phyloP scores from a whole-genome alignment of 2,113 vertebrate species.

The Chaetura pelagica region DNA sequence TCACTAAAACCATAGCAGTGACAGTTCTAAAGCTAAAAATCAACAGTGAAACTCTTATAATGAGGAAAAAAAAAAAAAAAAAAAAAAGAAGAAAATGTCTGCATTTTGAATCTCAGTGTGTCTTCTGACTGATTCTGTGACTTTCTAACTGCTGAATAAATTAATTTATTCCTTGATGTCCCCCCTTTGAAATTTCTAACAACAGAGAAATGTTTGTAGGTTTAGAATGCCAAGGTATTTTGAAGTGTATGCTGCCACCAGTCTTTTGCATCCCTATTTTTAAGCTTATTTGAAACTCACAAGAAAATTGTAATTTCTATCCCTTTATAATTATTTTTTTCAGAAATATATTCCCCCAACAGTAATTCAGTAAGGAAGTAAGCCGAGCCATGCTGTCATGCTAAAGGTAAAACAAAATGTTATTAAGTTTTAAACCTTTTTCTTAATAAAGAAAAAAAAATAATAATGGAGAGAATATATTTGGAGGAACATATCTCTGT shows the following conservation, averaged over 20 bases:
- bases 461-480: not conserved
- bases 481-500: not conserved
- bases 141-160: not conserved
- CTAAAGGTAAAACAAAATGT: not conserved
- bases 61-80: not conserved
- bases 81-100: no score
- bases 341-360: not conserved
- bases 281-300: not conserved
- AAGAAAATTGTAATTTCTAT: not conserved
- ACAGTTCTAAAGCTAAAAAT: not conserved
- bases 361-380: not conserved
- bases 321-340: not conserved
- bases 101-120: not conserved
- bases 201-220: not conserved
- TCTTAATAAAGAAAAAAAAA: not conserved
- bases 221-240: not conserved
- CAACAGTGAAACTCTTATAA: not conserved
- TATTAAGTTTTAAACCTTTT: not conserved
- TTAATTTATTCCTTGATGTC: not conserved
- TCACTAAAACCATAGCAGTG: not conserved
- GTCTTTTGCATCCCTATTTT: not conserved
- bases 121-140: not conserved
- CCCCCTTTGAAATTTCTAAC: not conserved
- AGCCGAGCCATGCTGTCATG: not conserved
- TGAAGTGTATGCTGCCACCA: not conserved